These are phyloP conservation scores for Psammodynastes pulverulentus DNA, from an alignment of 2,113 vertebrate genomes.

Conservation along the genomic window DNA sequence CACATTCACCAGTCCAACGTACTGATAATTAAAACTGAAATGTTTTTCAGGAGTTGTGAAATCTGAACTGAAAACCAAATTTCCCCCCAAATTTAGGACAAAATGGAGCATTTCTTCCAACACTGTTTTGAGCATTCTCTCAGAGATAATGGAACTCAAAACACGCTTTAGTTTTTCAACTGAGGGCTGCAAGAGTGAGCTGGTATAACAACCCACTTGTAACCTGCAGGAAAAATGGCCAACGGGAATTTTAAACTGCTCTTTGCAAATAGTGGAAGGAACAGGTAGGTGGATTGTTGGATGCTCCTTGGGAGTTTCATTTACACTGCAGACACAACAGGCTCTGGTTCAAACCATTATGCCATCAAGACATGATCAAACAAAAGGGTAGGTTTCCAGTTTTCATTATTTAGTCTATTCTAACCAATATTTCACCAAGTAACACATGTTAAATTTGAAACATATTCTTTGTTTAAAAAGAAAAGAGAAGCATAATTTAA, in stretches of 20 bases:
- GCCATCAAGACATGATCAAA: not conserved
- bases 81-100: not conserved
- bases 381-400: not conserved
- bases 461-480: not conserved
- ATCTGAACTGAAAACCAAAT: not conserved
- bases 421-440: not conserved
- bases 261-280: not conserved
- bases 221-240: not conserved
- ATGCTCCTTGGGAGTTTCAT: not conserved
- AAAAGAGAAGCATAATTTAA: conserved; percentile 30
- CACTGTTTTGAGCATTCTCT: not conserved
- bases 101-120: not conserved
- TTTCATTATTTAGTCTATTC: not conserved
- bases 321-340: not conserved
- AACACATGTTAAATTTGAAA: not conserved
- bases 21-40: not conserved
- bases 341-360: not conserved
- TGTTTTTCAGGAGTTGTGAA: not conserved
- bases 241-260: not conserved
- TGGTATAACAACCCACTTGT: not conserved
- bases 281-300: not conserved
- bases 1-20: not conserved
- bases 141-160: not conserved
- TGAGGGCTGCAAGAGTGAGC: not conserved
- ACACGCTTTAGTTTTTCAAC: not conserved